These are phyloP conservation scores for Solea solea DNA, from an alignment of 2,113 vertebrate genomes.

Conservation along the genomic window DNA sequence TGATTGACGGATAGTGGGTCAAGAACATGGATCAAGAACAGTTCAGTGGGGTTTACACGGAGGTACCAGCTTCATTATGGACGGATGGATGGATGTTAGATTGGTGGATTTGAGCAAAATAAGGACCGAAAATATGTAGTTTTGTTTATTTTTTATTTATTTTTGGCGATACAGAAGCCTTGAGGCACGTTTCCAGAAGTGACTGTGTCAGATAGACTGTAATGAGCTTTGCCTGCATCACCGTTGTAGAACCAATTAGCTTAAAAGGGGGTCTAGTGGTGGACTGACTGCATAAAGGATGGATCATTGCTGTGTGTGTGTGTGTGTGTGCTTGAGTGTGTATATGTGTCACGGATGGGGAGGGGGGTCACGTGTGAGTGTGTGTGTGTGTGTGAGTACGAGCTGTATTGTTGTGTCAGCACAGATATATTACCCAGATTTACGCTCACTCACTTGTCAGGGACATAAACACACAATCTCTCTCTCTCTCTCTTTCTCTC, in stretches of 20 bases:
- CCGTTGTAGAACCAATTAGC: constrained; percentile 58
- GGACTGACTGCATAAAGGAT: constrained; percentile 36
- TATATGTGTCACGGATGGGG: not conserved
- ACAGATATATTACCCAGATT: constrained; percentile 59
- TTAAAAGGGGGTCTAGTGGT: constrained; percentile 58
- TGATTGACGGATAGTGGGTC: not conserved
- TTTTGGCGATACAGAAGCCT: not conserved
- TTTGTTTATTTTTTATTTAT: too few relatives aligned
- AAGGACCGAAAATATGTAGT: too few relatives aligned
- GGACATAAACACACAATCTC: constrained; percentile 3
- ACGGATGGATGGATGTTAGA: too few relatives aligned
- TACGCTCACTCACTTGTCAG: constrained; percentile 40
- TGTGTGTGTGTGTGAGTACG: constrained; percentile 29
- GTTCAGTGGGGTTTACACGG: not conserved
- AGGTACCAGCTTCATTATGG: not conserved
- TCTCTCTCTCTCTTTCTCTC: constrained; percentile 1
- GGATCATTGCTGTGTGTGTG: constrained; percentile 28
- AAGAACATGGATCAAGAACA: not conserved
- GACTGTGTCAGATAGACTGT: constrained; percentile 34
- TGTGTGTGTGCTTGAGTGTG: constrained; percentile 4
- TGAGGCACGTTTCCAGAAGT: constrained; percentile 20
- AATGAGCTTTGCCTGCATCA: constrained; percentile 52
- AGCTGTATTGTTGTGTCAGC: constrained; percentile 57
- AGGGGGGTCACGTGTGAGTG: constrained; percentile 5
- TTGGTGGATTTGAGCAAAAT: not conserved